Evolutionary conservation across 2,888 invertebrate species (phyloP).

Genomic region (Orchestes rusci): DNA sequence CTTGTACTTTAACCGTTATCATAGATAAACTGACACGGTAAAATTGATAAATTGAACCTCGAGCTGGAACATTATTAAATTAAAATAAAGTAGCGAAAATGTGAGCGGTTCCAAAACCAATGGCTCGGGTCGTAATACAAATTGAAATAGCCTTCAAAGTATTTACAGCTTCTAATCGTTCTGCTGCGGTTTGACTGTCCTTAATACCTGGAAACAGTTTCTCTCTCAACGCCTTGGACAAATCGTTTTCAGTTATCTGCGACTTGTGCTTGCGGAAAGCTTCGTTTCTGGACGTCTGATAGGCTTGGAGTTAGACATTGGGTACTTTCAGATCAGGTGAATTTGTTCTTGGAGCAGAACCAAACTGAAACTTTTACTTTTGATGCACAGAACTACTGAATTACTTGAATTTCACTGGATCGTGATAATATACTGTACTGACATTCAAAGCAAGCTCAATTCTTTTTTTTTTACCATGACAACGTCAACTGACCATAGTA

Average conservation of each 20-base stretch:
- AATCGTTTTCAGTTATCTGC: slow-evolving; percentile 1
- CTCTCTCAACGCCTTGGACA: slow-evolving; percentile 4
- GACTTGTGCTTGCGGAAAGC: slow-evolving; percentile 3
- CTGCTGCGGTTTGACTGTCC: slow-evolving; percentile 5
- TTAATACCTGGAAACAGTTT: slow-evolving; percentile 7
- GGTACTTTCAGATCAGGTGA: no score
- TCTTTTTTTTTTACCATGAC: no score
- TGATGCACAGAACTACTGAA: no score
- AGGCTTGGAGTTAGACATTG: no score
- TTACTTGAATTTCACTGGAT: no score
- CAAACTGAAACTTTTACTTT: no score
- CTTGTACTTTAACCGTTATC: background rate
- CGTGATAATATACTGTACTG: no score
- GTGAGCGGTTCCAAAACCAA: slow-evolving; percentile 2
- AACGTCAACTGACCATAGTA: no score
- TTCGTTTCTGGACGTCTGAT: background rate
- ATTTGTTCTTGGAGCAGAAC: no score
- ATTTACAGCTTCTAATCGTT: slow-evolving; percentile 7
- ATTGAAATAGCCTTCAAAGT: slow-evolving; percentile 4
- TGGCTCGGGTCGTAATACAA: slow-evolving; percentile 1
- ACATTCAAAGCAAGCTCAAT: no score
- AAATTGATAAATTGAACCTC: background rate
- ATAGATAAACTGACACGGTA: slow-evolving; percentile 2
- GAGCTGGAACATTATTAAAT: slow-evolving; percentile 4
- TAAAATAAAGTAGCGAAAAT: no score